phyloP scores from a whole-genome alignment of 2,797 vertebrate genomes.

The Micropoecilia bifurca region DNA sequence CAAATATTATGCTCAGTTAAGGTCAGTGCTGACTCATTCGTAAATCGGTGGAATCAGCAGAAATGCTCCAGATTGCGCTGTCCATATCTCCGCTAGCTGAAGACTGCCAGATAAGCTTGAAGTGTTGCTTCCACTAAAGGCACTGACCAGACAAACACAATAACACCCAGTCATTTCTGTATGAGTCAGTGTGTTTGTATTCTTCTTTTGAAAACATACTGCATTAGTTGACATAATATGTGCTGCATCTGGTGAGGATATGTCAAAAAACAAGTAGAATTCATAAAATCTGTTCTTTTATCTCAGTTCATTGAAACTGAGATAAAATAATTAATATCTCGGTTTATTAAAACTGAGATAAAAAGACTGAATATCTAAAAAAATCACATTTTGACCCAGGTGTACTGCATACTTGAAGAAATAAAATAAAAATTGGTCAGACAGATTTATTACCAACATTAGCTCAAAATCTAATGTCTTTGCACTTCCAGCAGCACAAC shows the following conservation, averaged over 20 bases:
- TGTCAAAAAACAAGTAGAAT: background rate
- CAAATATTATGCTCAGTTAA: background rate
- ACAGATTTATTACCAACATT: background rate
- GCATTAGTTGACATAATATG: background rate
- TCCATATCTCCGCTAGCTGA: background rate
- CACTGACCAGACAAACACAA: background rate
- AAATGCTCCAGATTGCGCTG: background rate
- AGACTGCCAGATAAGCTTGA: background rate
- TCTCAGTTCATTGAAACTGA: too few species aligned
- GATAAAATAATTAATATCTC: too few species aligned
- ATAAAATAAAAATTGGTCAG: background rate
- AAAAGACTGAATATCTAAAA: background rate
- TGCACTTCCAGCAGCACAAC: background rate
- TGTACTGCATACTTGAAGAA: background rate
- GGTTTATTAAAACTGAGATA: too few species aligned
- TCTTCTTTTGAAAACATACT: background rate
- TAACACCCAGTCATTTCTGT: background rate
- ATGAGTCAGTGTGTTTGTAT: background rate
- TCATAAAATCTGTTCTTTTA: background rate
- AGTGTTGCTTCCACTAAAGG: background rate
- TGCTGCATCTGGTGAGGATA: background rate
- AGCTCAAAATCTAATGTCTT: background rate
- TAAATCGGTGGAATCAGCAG: background rate
- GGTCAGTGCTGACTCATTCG: constrained; percentile 1
- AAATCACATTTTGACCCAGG: background rate